These are phyloP conservation scores for Tipula lateralis DNA, from an alignment of 2,888 invertebrate species.

Conservation along the genomic window DNA sequence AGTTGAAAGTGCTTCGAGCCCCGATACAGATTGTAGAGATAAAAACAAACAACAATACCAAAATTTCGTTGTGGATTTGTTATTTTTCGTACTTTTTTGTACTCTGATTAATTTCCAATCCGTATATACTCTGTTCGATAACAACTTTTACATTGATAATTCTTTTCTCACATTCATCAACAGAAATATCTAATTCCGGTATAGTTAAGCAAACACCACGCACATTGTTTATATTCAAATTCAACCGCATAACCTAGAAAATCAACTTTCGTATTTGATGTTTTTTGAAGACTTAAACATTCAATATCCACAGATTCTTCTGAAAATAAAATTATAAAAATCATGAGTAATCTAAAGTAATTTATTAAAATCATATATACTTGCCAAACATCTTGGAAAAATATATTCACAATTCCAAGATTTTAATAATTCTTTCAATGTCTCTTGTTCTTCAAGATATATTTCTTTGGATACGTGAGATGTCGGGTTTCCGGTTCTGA, in stretches of 20 bases:
- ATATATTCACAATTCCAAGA: background rate
- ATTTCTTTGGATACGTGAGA: background rate
- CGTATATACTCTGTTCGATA: background rate
- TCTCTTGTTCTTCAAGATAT: background rate
- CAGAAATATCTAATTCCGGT: background rate
- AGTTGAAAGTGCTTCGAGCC: no score
- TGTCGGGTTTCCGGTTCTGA: no score
- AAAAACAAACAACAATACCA: no score
- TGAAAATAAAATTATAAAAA: background rate
- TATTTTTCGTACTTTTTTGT: background rate
- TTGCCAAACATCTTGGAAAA: background rate
- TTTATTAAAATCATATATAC: background rate
- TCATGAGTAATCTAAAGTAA: background rate
- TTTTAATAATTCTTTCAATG: background rate
- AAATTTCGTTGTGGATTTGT: background rate
- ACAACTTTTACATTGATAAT: background rate
- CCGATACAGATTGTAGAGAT: no score
- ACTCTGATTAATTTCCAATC: background rate
- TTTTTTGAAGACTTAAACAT: background rate
- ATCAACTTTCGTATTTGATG: background rate
- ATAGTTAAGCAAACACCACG: background rate
- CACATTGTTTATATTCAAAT: background rate
- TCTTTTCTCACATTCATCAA: background rate
- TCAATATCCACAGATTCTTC: slow-evolving; percentile 4
- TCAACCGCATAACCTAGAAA: background rate